phyloP scores from a whole-genome alignment of 2,888 invertebrate species.

The Monopis laevigella region DNA sequence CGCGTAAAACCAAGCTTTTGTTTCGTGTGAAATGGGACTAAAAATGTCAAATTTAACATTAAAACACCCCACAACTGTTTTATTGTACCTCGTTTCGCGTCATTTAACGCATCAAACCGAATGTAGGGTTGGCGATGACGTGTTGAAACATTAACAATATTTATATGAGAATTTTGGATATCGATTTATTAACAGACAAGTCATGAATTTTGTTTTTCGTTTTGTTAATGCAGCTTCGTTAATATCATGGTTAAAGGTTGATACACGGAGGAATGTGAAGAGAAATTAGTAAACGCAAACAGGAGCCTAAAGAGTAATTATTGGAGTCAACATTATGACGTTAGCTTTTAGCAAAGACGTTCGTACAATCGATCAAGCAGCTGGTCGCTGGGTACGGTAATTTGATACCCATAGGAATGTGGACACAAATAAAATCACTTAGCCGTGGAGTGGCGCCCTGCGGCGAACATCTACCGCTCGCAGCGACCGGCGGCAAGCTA shows the following conservation, averaged over 20 bases:
- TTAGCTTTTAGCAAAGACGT: constrained; percentile 42
- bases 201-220: too few relatives aligned
- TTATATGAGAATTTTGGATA: too few relatives aligned
- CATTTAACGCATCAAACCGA: constrained; percentile 36
- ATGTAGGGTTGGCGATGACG: background rate
- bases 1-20: constrained; percentile 25
- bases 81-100: constrained; percentile 33
- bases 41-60: constrained; percentile 42
- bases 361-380: constrained; percentile 57
- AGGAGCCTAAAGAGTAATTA: constrained; percentile 21
- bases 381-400: constrained; percentile 51
- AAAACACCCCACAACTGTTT: constrained; percentile 36
- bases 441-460: constrained; percentile 58
- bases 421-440: constrained; percentile 68
- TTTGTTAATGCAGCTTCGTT: too few relatives aligned
- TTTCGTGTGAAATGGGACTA: constrained; percentile 33
- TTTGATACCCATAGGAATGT: constrained; percentile 64
- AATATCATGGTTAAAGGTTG: too few relatives aligned
- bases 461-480: constrained; percentile 47
- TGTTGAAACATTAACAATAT: too few relatives aligned
- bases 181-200: too few relatives aligned
- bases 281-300: constrained; percentile 1
- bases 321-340: constrained; percentile 24
- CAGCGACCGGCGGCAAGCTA: constrained; percentile 19
- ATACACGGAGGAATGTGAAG: too few relatives aligned